A percentile compares a stretch with the other conserved stretches of the same genome.
phyloP scores from a whole-genome alignment of 2,113 vertebrate genomes.

The Mastomys coucha region DNA sequence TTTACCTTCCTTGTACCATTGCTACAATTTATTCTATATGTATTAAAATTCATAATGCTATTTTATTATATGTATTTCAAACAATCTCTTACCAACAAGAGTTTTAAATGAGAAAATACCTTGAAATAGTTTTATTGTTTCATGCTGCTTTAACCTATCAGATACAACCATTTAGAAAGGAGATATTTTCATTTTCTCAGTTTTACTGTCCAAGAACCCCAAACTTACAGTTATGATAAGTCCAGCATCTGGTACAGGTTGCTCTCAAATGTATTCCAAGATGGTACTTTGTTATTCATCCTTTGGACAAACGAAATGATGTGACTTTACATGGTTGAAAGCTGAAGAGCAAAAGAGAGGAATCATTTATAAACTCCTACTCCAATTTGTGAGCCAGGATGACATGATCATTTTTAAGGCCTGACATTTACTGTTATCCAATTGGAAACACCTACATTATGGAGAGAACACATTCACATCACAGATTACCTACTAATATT shows the following conservation, averaged over 20 bases:
- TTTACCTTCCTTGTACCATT: background rate
- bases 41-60: background rate
- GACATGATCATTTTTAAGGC: background rate
- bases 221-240: background rate
- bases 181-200: background rate
- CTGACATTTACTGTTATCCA: background rate
- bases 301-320: background rate
- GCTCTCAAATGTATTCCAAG: background rate
- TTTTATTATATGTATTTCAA: slow-evolving; percentile 1
- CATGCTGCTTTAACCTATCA: background rate
- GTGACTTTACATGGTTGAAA: background rate
- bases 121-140: background rate
- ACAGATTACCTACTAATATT: background rate
- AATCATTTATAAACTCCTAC: background rate
- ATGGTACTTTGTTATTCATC: background rate
- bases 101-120: background rate
- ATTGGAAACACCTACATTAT: background rate
- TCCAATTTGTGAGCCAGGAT: background rate
- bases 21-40: background rate
- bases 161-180: background rate
- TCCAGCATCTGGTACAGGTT: background rate
- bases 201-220: background rate
- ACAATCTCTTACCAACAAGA: background rate
- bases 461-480: background rate
- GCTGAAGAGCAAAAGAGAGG: background rate